A percentile compares a stretch with the other conserved stretches of the same genome.
Conservation (phyloP, 2,113 vertebrate species). For the Martes martes region DNA sequence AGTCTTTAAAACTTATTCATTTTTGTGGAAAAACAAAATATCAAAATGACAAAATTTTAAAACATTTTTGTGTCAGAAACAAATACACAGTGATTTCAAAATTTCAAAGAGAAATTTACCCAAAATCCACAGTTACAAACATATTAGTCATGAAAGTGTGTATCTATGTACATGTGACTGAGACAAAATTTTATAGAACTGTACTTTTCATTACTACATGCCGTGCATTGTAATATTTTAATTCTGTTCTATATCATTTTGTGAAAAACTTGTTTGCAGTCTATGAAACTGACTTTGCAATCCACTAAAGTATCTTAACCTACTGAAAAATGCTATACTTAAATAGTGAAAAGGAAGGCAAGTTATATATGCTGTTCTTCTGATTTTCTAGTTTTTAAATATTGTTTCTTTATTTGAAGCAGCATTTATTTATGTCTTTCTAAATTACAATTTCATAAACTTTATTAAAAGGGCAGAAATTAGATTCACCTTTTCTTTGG, state of each 20-base stretch:
- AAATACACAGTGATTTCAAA: not conserved
- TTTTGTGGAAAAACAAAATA: slow-evolving; percentile 1
- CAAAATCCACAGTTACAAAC: not conserved
- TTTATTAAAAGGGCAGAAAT: not conserved
- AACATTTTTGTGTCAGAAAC: not conserved
- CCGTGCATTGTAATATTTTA: not conserved
- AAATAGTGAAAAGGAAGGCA: not conserved
- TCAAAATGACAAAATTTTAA: not conserved
- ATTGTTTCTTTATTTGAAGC: not conserved
- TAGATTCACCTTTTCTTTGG: not conserved
- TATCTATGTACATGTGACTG: not conserved
- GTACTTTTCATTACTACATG: not conserved
- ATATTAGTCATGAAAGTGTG: not conserved
- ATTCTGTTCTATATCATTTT: not conserved
- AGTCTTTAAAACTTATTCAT: not conserved
- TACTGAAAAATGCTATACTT: not conserved
- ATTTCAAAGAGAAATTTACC: not conserved
- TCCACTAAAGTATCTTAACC: not conserved
- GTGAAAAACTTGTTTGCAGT: not conserved
- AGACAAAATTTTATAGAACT: not conserved
- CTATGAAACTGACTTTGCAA: not conserved
- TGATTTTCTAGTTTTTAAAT: not conserved
- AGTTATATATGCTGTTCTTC: not conserved
- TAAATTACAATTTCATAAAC: not conserved
- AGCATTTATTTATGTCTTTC: not conserved